These are phyloP conservation scores for Pheosia gnoma DNA, from an alignment of 2,888 invertebrate genomes.

Conservation along the genomic window DNA sequence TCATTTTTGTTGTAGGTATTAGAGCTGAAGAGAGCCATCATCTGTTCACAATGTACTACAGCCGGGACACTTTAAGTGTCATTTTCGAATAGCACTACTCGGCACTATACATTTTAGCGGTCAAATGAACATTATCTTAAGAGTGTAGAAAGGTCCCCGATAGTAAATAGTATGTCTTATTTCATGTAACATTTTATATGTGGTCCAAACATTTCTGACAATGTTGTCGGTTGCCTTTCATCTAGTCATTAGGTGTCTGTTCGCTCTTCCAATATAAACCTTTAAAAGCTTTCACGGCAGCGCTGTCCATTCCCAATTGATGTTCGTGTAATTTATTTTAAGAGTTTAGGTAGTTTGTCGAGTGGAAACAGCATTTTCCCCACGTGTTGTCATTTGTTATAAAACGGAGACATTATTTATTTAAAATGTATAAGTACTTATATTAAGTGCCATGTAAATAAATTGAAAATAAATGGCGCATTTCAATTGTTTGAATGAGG, in stretches of 20 bases:
- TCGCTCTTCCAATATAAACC: slow-evolving; percentile 36
- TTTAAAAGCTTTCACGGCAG: slow-evolving; percentile 57
- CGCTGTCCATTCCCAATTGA: slow-evolving; percentile 37
- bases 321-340: slow-evolving; percentile 58
- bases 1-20: no score
- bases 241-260: slow-evolving; percentile 12
- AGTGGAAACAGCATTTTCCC: slow-evolving; percentile 24
- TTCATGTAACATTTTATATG: no score
- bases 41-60: no score
- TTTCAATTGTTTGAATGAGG: no score
- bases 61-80: no score
- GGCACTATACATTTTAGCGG: no score
- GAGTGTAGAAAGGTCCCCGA: no score
- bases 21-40: no score
- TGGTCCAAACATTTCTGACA: not conserved
- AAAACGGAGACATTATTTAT: not conserved
- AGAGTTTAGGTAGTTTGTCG: slow-evolving; percentile 43
- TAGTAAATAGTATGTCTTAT: no score
- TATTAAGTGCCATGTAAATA: not conserved
- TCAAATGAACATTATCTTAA: no score
- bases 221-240: slow-evolving; percentile 8
- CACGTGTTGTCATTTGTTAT: not conserved
- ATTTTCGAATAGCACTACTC: no score
- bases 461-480: no score
- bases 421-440: not conserved